Percentiles rank a stretch among this genome's conserved stretches.
Evolutionary conservation across 2,888 invertebrate species (phyloP).

Genomic region (Rhagonycha lutea): DNA sequence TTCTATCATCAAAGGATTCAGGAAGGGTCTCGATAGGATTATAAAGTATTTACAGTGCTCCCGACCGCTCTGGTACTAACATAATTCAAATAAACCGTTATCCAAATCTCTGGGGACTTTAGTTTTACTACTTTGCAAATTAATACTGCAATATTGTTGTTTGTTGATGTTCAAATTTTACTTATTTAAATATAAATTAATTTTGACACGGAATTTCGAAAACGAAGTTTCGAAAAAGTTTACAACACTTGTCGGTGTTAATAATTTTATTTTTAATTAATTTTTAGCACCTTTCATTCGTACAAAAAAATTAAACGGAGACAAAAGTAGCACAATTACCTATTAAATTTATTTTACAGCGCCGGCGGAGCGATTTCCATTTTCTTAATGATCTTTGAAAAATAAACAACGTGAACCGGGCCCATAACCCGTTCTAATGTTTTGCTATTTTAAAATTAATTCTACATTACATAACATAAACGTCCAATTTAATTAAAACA

Average conservation of each 20-base stretch:
- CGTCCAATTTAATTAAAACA: background rate
- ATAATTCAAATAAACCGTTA: constrained; percentile 31
- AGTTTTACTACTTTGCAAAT: constrained; percentile 26
- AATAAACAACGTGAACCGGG: background rate
- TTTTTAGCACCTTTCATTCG: background rate
- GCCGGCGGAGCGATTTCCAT: background rate
- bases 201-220: background rate
- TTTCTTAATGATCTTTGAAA: no score
- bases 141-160: constrained; percentile 23
- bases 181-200: background rate
- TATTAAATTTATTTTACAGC: background rate
- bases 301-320: background rate
- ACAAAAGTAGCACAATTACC: background rate
- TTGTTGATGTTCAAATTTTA: constrained; percentile 16
- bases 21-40: constrained; percentile 30
- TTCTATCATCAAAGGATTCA: constrained; percentile 31
- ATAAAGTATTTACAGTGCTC: constrained; percentile 32
- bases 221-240: background rate
- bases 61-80: constrained; percentile 19
- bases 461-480: background rate
- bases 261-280: background rate
- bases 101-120: constrained; percentile 24
- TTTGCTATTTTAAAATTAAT: background rate
- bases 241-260: background rate
- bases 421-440: background rate